Conservation (phyloP, 2,797 vertebrate genomes). For the Capromys pilorides region DNA sequence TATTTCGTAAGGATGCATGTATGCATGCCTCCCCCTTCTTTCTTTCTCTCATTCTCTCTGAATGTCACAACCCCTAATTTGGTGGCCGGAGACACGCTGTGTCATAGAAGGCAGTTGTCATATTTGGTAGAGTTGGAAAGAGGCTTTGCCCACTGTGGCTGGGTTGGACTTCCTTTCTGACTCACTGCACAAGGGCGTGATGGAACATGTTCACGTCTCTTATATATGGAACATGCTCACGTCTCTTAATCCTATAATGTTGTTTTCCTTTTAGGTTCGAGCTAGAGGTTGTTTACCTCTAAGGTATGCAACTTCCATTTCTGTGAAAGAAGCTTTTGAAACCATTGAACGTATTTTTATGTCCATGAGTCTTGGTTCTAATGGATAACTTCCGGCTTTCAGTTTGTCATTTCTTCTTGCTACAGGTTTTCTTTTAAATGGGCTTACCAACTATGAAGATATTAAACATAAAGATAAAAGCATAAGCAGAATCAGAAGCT, state of each 20-base stretch:
- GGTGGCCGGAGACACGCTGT: rapidly evolving
- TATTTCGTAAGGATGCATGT: not conserved
- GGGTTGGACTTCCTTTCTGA: not conserved
- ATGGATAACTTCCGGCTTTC: not conserved
- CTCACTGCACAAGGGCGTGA: not conserved
- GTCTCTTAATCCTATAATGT: not conserved
- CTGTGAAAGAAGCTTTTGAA: not conserved
- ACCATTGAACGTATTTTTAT: not conserved
- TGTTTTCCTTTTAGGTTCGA: not conserved
- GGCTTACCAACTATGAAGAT: not conserved
- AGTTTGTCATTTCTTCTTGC: not conserved
- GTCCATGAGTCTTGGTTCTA: not conserved
- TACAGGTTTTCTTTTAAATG: constrained; percentile 11
- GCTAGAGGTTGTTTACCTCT: not conserved
- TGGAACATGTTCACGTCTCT: not conserved
- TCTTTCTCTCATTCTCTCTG: not conserved
- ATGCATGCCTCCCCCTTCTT: not conserved
- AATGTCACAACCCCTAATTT: not conserved
- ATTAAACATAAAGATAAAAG: not conserved
- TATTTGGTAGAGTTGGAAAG: not conserved
- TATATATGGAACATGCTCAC: not conserved
- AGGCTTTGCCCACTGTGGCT: not conserved
- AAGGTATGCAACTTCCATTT: not conserved
- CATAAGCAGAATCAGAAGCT: not conserved
- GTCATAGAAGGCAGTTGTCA: not conserved